Evolutionary conservation across 1,140 invertebrate genomes (phyloP).

Genomic region (Heliconius melpomene): DNA sequence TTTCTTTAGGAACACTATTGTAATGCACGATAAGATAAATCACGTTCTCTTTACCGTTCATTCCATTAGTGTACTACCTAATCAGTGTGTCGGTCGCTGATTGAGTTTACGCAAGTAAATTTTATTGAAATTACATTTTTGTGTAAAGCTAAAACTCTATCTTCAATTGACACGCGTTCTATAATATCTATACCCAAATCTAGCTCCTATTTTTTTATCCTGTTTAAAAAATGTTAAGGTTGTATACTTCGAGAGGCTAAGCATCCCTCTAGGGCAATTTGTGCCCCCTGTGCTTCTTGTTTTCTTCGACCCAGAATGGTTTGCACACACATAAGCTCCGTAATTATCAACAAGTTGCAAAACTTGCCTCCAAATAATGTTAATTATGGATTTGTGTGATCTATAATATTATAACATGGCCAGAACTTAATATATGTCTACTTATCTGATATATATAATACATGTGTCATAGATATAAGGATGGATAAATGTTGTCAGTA

Average conservation of each 20-base stretch:
- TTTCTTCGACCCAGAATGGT: conserved; percentile 58
- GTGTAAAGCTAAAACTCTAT: conserved; percentile 34
- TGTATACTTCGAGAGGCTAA: conserved; percentile 66
- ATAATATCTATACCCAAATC: conserved; percentile 75
- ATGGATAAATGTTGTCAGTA: conserved; percentile 37
- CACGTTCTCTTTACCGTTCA: conserved; percentile 46
- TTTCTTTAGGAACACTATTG: conserved; percentile 52
- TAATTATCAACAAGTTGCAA: neutral
- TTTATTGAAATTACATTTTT: conserved; percentile 4
- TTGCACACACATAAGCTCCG: conserved; percentile 18
- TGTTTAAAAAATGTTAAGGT: conserved; percentile 77
- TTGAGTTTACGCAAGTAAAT: conserved; percentile 31
- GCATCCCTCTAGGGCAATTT: conserved; percentile 56
- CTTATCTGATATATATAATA: conserved; percentile 19
- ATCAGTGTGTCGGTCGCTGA: conserved; percentile 47
- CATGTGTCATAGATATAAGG: conserved; percentile 36
- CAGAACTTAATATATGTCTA: conserved; percentile 3
- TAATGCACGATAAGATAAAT: conserved; percentile 50
- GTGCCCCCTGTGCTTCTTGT: conserved; percentile 76
- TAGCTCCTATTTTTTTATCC: conserved; percentile 80
- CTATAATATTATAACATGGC: neutral
- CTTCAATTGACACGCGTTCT: conserved; percentile 46
- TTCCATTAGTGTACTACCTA: conserved; percentile 54
- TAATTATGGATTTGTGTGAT: conserved; percentile 8
- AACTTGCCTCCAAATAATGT: neutral